These are phyloP conservation scores for Burhinus bistriatus DNA, from an alignment of 2,113 vertebrate genomes.

Conservation along the genomic window DNA sequence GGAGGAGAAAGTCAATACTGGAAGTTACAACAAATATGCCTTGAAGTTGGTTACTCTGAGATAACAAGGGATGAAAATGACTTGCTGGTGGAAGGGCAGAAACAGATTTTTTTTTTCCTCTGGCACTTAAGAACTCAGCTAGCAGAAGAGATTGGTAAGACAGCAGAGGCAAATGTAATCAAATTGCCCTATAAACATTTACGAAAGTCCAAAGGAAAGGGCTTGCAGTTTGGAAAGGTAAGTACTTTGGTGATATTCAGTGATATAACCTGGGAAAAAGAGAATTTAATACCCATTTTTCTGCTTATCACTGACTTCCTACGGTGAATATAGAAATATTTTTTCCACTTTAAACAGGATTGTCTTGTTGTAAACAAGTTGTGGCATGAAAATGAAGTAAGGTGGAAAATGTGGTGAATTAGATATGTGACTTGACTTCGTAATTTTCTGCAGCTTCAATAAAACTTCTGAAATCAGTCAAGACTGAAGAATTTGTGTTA, in stretches of 20 bases:
- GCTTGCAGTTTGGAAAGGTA: background rate
- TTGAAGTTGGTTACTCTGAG: background rate
- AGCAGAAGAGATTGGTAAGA: background rate
- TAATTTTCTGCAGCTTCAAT: background rate
- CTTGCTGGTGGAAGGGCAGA: background rate
- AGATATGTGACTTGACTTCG: background rate
- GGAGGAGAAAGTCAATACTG: background rate
- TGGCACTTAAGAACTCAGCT: background rate
- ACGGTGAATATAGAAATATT: background rate
- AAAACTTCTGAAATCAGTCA: background rate
- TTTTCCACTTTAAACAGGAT: background rate
- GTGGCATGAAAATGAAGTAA: conserved; percentile 1
- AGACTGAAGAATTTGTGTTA: background rate
- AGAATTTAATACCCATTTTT: background rate
- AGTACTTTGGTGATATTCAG: background rate
- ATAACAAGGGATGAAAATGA: background rate
- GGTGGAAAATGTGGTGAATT: background rate
- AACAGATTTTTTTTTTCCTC: background rate
- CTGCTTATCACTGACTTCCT: conserved; percentile 2
- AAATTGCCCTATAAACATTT: background rate
- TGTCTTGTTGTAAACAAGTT: conserved; percentile 21
- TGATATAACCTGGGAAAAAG: background rate
- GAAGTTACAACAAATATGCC: background rate
- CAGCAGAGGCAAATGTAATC: background rate
- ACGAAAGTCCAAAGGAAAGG: background rate